Evolutionary conservation across 35 echinoderm and acorn worm species (phyloP), one percentile per base, ranked within the genome.

Genomic region (Ophioderma brevispina): DNA sequence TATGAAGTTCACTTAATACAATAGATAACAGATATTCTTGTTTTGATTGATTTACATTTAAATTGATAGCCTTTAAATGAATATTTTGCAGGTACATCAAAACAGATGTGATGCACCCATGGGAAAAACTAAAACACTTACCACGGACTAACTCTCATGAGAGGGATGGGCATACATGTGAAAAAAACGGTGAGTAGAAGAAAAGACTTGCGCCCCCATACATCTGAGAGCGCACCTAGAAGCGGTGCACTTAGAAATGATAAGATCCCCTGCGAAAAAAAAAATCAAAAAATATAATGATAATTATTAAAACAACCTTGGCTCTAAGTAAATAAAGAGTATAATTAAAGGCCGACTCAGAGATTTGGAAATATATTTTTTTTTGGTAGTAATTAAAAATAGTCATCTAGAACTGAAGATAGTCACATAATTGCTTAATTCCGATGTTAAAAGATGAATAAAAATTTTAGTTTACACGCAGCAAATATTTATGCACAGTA

Each of bases 191-290:
- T 99, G 40, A 99, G 81, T 13, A 99, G 85, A 18, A 99, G 97
- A 76, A 99, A 99, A 33, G 97, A 99, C 90, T 99, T 99, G 35
- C 97, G 90, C 55, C 97, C 97, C 97, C 97, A 99, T 6, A 99
- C 97, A 91, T 99, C 97, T 18, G 97, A 99, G n/a, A 99, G 78
- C 21, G 97, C 97, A 35, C 97, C 97, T 8, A 99, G 78, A 55
- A 99, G 75, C 0, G 97, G 97, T 2, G 97, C 97, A 93, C 97
- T 95, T 38, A 99, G 80, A 77, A 99, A 99, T 52, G 97, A 92
- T 32, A 99, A 80, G 64, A 95, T 78, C 35, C 97, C 97, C 97
- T 99, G 90, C 0, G 37, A 76, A 50, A 88, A 25, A 64, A 91
- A 31, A 86, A 37, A 78, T 8, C 80, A 23, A 55, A 15, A 31